A percentile compares a stretch with the other conserved stretches of the same genome.
These are phyloP conservation scores for Eudyptes chrysolophus DNA, from an alignment of 2,113 vertebrate species.

Conservation along the genomic window DNA sequence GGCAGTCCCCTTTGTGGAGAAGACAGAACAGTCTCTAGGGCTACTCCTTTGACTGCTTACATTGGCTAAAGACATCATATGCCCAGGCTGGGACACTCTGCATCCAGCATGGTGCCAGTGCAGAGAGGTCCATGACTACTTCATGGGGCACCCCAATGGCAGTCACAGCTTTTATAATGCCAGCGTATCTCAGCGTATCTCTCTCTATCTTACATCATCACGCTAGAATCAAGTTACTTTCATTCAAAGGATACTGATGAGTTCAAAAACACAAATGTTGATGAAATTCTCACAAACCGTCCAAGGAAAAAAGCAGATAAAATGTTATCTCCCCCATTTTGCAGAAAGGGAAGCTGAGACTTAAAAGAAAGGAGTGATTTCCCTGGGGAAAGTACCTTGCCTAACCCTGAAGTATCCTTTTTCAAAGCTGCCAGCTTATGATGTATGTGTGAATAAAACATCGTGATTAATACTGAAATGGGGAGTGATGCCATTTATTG, in stretches of 20 bases:
- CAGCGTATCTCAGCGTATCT: background rate
- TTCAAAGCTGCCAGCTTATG: background rate
- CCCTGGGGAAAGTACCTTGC: background rate
- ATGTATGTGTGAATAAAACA: background rate
- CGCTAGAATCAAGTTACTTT: background rate
- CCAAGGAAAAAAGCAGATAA: background rate
- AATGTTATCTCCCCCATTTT: background rate
- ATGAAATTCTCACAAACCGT: background rate
- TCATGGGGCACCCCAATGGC: rapidly evolving
- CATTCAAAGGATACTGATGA: background rate
- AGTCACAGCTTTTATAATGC: rapidly evolving
- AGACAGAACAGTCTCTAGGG: background rate
- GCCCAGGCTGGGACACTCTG: background rate
- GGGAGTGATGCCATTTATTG: background rate
- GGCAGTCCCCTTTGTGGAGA: background rate
- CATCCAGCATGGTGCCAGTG: background rate
- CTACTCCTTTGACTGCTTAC: background rate
- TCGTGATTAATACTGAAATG: background rate
- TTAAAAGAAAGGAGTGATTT: background rate
- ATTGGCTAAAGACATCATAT: background rate
- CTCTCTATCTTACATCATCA: too few relatives aligned
- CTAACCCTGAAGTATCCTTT: background rate
- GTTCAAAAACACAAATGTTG: background rate
- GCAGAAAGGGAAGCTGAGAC: background rate
- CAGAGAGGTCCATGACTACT: too few relatives aligned